Evolutionary conservation across 2,888 invertebrate genomes (phyloP), one percentile per base, ranked within the genome.

Genomic region (Diplazon laetatorius): DNA sequence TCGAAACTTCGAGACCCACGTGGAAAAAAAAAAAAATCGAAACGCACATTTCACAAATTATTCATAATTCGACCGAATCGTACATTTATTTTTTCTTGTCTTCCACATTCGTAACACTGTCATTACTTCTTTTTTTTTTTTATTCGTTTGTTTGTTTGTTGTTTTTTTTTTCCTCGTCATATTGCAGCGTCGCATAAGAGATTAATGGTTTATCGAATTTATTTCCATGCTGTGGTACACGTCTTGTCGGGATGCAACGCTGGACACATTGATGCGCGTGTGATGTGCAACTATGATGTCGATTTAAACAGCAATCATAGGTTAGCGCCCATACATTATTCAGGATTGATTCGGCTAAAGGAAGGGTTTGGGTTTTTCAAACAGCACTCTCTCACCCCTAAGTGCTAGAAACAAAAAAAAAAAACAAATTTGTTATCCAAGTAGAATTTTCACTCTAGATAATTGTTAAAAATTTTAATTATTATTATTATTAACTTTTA

Each of bases 251-350:
- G 87, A 88, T 86, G 80, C 88, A 87, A 89, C 89, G 87, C 85
- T 88, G 89, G 89, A 89, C 86, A 84, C 85, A 86, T 88, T 87
- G 88, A 89, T 84, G 85, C 86, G 86, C 86, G 85, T 88, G 85
- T 87, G 89, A 90, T 89, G 89, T 89, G 81, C 89, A 86, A 89
- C 89, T 88, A 85, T 89, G 88, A 89, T 87, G 88, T 88, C 87
- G 87, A 87, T 80, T 89, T 87, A 88, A 87, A 90, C 91, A 91
- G 91, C 90, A 83, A 88, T 90, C 87, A 90, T 91, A 91, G 91
- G 91, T 91, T 89, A 91, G 90, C 89, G 87, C n/a, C 83, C 85
- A 87, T 83, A 87, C 84, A 87, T 88, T 90, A 87, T 84, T 85
- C 84, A 84, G 87, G 86, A 85, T 84, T 86, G 85, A 86, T 83